phyloP scores from a whole-genome alignment of 2,888 invertebrate genomes.

The Caenorhabditis auriculariae region DNA sequence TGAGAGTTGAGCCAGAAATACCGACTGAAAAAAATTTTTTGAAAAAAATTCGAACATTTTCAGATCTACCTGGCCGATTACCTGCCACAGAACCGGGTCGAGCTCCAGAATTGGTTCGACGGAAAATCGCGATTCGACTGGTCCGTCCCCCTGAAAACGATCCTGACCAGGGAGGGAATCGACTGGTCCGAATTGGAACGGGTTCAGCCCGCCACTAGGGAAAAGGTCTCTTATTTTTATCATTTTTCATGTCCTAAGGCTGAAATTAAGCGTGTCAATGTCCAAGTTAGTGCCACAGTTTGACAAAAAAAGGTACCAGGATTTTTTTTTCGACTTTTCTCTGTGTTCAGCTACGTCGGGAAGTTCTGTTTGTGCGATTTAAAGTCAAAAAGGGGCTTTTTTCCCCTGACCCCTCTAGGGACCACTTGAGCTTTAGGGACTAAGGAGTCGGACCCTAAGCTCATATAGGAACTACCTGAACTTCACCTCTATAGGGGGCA shows the following conservation, averaged over 20 bases:
- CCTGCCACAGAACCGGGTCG: constrained; percentile 56
- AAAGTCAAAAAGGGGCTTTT: no score
- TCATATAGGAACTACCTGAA: no score
- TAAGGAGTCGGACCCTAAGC: no score
- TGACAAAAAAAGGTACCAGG: not conserved
- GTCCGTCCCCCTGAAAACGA: constrained; percentile 32
- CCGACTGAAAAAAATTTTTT: not conserved
- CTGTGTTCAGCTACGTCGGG: no score
- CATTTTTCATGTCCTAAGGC: no score
- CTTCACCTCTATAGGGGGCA: no score
- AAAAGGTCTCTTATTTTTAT: no score
- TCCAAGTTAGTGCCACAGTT: not conserved
- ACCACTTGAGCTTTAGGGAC: no score
- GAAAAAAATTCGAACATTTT: constrained; percentile 6
- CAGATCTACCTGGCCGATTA: constrained; percentile 60
- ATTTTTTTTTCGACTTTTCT: not conserved
- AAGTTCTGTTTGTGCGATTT: no score
- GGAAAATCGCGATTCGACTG: constrained; percentile 49
- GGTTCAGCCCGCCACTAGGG: constrained; percentile 37
- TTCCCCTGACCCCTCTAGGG: no score
- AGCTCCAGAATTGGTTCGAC: constrained; percentile 47
- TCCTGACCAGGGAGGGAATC: constrained; percentile 44
- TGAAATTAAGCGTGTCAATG: not conserved
- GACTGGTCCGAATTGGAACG: constrained; percentile 24
- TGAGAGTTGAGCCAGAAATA: not conserved